These are phyloP conservation scores for Acyrthosiphon pisum DNA, from an alignment of 1,140 invertebrate genomes.

Conservation along the genomic window DNA sequence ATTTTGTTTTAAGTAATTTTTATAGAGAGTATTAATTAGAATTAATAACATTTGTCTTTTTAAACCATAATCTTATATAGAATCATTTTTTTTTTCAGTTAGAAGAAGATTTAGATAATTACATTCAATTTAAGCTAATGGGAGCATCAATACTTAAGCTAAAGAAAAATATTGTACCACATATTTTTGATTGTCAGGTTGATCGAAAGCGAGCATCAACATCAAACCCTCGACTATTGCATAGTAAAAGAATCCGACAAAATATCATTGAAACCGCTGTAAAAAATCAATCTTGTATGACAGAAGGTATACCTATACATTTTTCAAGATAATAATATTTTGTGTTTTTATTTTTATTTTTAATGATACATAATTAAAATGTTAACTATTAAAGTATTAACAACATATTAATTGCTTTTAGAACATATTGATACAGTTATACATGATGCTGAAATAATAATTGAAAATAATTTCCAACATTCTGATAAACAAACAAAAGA, in stretches of 20 bases:
- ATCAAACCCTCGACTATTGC: not conserved
- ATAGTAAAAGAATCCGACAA: not conserved
- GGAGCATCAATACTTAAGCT: not conserved
- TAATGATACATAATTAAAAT: not conserved
- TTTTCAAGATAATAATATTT: not conserved
- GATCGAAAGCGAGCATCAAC: not conserved
- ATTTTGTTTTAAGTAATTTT: not conserved
- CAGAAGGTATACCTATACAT: not conserved
- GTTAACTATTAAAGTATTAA: no score
- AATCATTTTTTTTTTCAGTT: not conserved
- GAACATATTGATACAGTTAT: not conserved
- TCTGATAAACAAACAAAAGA: slow-evolving; percentile 19
- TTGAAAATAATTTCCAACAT: not conserved
- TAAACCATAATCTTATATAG: not conserved
- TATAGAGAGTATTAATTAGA: not conserved
- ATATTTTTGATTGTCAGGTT: slow-evolving; percentile 15
- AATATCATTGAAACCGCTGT: not conserved
- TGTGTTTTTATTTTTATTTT: not conserved
- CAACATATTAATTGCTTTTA: not conserved
- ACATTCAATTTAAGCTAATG: not conserved
- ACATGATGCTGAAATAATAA: not conserved
- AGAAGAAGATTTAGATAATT: not conserved
- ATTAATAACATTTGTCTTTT: not conserved
- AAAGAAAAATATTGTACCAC: not conserved
- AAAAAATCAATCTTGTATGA: not conserved